A percentile compares a stretch with the other conserved stretches of the same genome.
Conservation (phyloP, 2,888 invertebrate species). For the Eledona agricola region DNA sequence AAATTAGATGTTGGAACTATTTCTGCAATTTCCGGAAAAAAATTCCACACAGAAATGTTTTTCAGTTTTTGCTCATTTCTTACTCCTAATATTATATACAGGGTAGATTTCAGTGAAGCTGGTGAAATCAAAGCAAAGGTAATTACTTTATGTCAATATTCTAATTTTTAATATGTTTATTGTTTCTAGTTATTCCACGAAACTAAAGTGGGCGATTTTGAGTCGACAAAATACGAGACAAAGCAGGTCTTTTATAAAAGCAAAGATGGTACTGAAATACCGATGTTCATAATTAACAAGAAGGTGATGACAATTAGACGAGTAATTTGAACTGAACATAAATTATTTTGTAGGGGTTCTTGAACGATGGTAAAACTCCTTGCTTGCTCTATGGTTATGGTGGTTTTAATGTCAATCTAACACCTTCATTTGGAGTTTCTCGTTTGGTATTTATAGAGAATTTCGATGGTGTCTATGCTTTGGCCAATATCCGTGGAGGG, state of each 20-base stretch:
- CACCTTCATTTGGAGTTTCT: slow-evolving; percentile 89
- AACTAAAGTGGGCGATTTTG: slow-evolving; percentile 85
- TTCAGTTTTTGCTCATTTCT: slow-evolving; percentile 95
- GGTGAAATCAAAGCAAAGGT: slow-evolving; percentile 70
- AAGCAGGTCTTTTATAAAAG: slow-evolving; percentile 92
- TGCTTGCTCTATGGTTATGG: slow-evolving; percentile 96
- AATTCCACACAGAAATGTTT: slow-evolving; percentile 88
- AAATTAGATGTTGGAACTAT: slow-evolving; percentile 89
- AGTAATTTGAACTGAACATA: slow-evolving; percentile 1
- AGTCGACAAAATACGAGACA: slow-evolving; percentile 80
- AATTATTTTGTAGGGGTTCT: slow-evolving; percentile 65
- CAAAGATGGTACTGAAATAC: slow-evolving; percentile 92
- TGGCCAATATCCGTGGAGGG: slow-evolving; percentile 96
- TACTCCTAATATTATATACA: slow-evolving; percentile 87
- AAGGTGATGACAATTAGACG: slow-evolving; percentile 66
- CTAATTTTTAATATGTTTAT: slow-evolving; percentile 14
- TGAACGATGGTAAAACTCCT: slow-evolving; percentile 76
- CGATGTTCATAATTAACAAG: slow-evolving; percentile 92
- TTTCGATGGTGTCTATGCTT: slow-evolving; percentile 86
- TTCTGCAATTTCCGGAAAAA: slow-evolving; percentile 84
- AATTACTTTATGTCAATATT: slow-evolving; percentile 39
- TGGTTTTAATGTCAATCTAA: slow-evolving; percentile 93
- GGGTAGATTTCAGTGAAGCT: slow-evolving; percentile 73
- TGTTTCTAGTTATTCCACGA: slow-evolving; percentile 77
- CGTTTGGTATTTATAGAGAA: slow-evolving; percentile 89